Evolutionary conservation across 2,888 invertebrate genomes (phyloP).

Genomic region (Ochropleura plecta): DNA sequence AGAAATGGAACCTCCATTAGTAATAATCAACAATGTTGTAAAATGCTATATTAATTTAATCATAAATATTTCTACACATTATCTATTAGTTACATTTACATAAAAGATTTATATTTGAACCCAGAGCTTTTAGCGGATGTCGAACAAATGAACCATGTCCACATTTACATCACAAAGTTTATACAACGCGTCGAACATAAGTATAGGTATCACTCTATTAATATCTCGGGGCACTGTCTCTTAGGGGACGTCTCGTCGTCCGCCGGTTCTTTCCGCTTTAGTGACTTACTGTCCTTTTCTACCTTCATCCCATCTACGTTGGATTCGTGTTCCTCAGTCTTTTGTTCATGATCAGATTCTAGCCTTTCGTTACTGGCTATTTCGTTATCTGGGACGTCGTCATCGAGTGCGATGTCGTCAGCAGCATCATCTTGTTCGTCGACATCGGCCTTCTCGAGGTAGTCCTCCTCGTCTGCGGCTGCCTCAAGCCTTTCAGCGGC

Average conservation of each 20-base stretch:
- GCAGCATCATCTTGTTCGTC: constrained; percentile 65
- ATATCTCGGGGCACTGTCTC: constrained; percentile 85
- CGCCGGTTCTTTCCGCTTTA: constrained; percentile 83
- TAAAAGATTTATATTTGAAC: constrained; percentile 72
- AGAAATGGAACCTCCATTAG: constrained; percentile 72
- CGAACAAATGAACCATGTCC: constrained; percentile 74
- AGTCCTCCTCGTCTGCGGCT: constrained; percentile 76
- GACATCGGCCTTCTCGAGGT: constrained; percentile 73
- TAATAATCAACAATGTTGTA: constrained; percentile 79
- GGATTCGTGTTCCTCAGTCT: constrained; percentile 77
- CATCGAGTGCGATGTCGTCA: constrained; percentile 66
- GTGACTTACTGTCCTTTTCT: constrained; percentile 75
- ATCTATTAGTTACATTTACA: constrained; percentile 77
- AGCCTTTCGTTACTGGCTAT: constrained; percentile 71
- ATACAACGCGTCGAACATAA: constrained; percentile 66
- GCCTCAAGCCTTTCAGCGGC: constrained; percentile 83
- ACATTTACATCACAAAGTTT: constrained; percentile 75
- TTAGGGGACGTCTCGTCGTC: constrained; percentile 83
- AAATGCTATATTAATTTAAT: constrained; percentile 82
- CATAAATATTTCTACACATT: constrained; percentile 84
- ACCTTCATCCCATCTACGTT: constrained; percentile 73
- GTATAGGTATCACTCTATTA: constrained; percentile 78
- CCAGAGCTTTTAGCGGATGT: constrained; percentile 77
- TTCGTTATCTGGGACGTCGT: constrained; percentile 60
- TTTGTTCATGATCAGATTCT: constrained; percentile 68